phyloP scores from a whole-genome alignment of 2,113 vertebrate genomes.

The Gobius niger region DNA sequence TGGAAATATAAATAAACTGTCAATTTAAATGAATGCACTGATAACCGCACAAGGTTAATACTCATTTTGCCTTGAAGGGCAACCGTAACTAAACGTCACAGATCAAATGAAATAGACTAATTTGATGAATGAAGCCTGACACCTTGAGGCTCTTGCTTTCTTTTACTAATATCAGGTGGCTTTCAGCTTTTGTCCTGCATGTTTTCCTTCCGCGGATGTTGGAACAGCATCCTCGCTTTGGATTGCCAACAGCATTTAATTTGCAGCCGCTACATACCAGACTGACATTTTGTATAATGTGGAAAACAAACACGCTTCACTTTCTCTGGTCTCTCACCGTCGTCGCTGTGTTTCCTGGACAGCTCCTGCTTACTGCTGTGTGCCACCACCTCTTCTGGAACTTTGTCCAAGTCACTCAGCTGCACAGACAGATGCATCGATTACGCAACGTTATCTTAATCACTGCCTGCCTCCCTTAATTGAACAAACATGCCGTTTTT shows the following conservation, averaged over 20 bases:
- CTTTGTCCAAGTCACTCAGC: conserved; percentile 89
- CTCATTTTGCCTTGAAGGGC: too few species aligned
- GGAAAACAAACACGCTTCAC: not conserved
- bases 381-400: conserved; percentile 85
- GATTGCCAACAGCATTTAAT: not conserved
- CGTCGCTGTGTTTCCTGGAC: conserved; percentile 87
- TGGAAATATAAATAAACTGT: not conserved
- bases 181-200: too few species aligned
- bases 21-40: too few species aligned
- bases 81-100: too few species aligned
- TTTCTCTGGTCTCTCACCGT: conserved; percentile 77
- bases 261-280: conserved; percentile 25
- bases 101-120: too few species aligned
- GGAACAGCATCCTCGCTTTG: too few species aligned
- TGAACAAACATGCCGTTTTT: conserved; percentile 35
- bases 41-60: too few species aligned
- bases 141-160: too few species aligned
- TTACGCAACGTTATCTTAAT: conserved; percentile 2
- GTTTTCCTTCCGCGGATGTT: not conserved
- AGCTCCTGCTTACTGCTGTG: conserved; percentile 77
- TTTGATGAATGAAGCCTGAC: too few species aligned
- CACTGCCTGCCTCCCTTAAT: not conserved
- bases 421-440: conserved; percentile 55
- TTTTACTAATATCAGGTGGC: too few species aligned
- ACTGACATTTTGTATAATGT: conserved; percentile 14